Evolutionary conservation across 1,140 invertebrate genomes (phyloP), one percentile per base, ranked within the genome.

Genomic region (Drosophila funebris): DNA sequence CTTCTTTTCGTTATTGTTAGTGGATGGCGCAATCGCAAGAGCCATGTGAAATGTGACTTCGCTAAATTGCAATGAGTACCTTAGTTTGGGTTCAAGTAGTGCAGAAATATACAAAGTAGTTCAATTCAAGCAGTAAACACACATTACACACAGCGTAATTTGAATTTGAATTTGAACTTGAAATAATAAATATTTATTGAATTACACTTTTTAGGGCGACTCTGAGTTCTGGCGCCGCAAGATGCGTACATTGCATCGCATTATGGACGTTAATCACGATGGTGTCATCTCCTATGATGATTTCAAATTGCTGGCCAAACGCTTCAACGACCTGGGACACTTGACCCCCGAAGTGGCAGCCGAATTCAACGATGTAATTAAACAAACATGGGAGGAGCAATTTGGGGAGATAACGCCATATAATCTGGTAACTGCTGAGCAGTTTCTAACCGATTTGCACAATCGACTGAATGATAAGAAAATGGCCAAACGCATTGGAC

Each of bases 191-290:
- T 37, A 37, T 27, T 0, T 11, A 31, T 18, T 43, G 33, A 16
- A 0, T 13, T 58, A 2, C 18, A 39, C 8, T 6, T 8, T 13
- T 4, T 56, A 98, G 94, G 96, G 96, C 20, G 93, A 94, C 58
- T 96, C 96, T 3, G 94, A 96, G 67, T 98, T 98, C 92, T 98
- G 97, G 97, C 93, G 95, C 66, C 93, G 95, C 74, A 97, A 97
- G 91, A 97, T 98, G 94, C 95, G 97, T 27, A 96, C 95, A 13
- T 93, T 96, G 46, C 96, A 97, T 90, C 94, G 94, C 68, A 94
- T 96, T 73, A 92, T 97, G 75, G 96, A 97, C 87, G 93, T 97
- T 4, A 96, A 97, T 91, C 96, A 96, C 85, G 96, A 97, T 80
- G 96, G 96, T n/a, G 94, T 97, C 44, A 94, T 97, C 68, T 96